These are phyloP conservation scores for Ophthalmolycus amberensis DNA, from an alignment of 2,113 vertebrate genomes.

Conservation along the genomic window DNA sequence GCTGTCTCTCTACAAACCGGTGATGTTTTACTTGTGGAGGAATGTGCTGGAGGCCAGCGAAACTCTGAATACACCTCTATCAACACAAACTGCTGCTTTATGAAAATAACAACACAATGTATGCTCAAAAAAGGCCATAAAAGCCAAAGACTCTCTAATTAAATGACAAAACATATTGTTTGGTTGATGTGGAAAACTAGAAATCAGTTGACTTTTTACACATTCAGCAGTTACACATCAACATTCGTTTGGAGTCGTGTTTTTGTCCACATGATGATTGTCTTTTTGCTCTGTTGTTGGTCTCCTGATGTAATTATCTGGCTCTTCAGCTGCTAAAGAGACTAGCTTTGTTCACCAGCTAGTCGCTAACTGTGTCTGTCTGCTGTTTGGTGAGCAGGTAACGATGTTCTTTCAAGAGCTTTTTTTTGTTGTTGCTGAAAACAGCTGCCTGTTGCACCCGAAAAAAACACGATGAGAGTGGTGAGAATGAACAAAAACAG, in stretches of 20 bases:
- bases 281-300: background rate
- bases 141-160: background rate
- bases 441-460: background rate
- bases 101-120: background rate
- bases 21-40: background rate
- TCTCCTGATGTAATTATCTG: background rate
- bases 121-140: background rate
- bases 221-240: background rate
- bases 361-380: background rate
- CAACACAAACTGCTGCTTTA: background rate
- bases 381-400: background rate
- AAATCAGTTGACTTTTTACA: background rate
- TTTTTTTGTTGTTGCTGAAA: background rate
- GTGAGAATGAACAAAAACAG: background rate
- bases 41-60: background rate
- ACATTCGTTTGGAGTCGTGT: background rate
- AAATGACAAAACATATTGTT: background rate
- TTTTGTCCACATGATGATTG: background rate
- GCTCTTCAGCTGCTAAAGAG: background rate
- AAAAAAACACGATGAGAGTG: background rate
- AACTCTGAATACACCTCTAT: background rate
- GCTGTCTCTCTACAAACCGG: background rate
- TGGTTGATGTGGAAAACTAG: background rate
- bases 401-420: too few species aligned
- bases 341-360: background rate